Evolutionary conservation across 2,113 vertebrate species (phyloP).

Genomic region (Misgurnus anguillicaudatus): DNA sequence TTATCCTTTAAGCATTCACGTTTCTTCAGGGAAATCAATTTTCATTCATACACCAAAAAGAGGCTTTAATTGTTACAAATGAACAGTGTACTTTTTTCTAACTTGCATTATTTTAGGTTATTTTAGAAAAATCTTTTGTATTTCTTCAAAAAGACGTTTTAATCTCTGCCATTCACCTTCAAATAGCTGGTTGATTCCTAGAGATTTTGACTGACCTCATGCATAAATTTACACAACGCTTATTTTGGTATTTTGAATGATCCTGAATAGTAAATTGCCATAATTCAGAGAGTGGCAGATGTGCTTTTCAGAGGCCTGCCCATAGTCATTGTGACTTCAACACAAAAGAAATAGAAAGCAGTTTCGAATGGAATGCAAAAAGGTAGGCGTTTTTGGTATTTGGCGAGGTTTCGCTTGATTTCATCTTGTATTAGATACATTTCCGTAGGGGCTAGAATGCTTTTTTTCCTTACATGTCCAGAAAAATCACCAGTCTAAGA

Average conservation of each 20-base stretch:
- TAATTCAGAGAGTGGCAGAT: not conserved
- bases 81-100: no score
- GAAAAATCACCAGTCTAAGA: no score
- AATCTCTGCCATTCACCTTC: not conserved
- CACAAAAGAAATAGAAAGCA: constrained; percentile 2
- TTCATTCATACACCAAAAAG: not conserved
- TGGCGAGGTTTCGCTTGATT: not conserved
- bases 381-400: not conserved
- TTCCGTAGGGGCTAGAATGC: not conserved
- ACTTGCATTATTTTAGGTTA: no score
- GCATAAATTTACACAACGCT: constrained; percentile 4
- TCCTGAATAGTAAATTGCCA: not conserved
- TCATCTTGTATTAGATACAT: not conserved
- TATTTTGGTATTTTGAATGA: not conserved
- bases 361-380: constrained; percentile 13
- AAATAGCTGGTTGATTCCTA: not conserved
- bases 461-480: not conserved
- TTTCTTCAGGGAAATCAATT: no score
- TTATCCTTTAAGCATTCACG: no score
- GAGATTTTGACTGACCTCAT: not conserved
- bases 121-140: no score
- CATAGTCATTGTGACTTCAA: not conserved
- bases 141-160: not conserved
- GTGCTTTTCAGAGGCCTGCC: not conserved
- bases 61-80: not conserved